phyloP scores from a whole-genome alignment of 2,113 vertebrate species.

The Vidua chalybeata region DNA sequence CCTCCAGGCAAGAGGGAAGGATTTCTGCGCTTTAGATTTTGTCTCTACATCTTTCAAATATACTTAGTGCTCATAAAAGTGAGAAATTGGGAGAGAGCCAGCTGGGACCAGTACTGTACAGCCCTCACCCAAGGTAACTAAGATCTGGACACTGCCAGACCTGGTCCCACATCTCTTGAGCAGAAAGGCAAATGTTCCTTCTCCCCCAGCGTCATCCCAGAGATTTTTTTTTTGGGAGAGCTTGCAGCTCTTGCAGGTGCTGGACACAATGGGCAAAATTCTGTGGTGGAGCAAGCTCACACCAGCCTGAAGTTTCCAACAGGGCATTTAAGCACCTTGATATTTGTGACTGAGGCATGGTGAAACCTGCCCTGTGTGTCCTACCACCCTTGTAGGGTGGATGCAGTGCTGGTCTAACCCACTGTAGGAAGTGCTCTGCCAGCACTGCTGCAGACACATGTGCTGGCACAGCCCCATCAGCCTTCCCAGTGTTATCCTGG shows the following conservation, averaged over 20 bases:
- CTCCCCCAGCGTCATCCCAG: background rate
- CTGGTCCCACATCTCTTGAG: background rate
- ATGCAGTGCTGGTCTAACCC: background rate
- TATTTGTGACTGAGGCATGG: background rate
- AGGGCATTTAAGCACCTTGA: background rate
- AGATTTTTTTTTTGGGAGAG: background rate
- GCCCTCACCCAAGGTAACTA: background rate
- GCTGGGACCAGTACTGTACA: background rate
- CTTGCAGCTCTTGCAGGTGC: rapidly evolving
- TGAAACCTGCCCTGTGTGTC: background rate
- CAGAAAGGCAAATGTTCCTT: background rate
- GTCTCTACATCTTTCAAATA: background rate
- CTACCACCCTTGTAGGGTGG: background rate
- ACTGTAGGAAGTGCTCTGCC: rapidly evolving
- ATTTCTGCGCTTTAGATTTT: background rate
- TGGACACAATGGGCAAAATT: background rate
- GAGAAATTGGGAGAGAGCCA: background rate
- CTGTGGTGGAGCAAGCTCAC: background rate
- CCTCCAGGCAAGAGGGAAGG: background rate
- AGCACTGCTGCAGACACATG: background rate
- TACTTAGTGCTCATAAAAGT: conserved; percentile 21
- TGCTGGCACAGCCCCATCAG: background rate
- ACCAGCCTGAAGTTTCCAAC: background rate
- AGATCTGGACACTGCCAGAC: background rate
- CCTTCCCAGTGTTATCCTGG: background rate